A percentile compares a stretch with the other conserved stretches of the same genome.
phyloP scores from a whole-genome alignment of 2,113 vertebrate species.

The Motacilla tschutschensis region DNA sequence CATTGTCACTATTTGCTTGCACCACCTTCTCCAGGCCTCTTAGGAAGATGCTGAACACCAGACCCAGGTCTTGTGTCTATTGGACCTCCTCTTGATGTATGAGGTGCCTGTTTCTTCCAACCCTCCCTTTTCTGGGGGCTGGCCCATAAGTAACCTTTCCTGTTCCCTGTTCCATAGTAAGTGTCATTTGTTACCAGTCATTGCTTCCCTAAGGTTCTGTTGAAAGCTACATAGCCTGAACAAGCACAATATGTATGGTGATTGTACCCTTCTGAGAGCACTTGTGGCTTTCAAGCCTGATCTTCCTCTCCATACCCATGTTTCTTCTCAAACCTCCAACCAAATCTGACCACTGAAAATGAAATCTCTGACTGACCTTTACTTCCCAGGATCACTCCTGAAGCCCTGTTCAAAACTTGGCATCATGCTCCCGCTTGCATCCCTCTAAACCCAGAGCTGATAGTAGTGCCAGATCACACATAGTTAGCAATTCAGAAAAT shows the following conservation, averaged over 20 bases:
- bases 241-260: neutral
- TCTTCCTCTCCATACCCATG: fast-evolving
- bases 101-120: neutral
- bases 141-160: neutral
- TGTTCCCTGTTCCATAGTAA: neutral
- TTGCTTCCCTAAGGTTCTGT: neutral
- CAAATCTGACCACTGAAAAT: neutral
- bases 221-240: neutral
- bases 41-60: neutral
- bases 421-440: neutral
- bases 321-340: neutral
- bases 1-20: neutral
- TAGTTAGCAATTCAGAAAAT: constrained; percentile 43
- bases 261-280: neutral
- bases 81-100: neutral
- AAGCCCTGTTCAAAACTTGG: neutral
- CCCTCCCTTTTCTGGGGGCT: neutral
- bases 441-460: neutral
- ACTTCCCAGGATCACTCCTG: neutral
- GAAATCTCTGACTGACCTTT: neutral
- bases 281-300: neutral
- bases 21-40: neutral
- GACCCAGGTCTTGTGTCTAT: neutral
- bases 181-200: neutral
- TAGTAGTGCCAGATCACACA: neutral